phyloP scores from a whole-genome alignment of 2,113 vertebrate genomes.

The Cnemophilus loriae region DNA sequence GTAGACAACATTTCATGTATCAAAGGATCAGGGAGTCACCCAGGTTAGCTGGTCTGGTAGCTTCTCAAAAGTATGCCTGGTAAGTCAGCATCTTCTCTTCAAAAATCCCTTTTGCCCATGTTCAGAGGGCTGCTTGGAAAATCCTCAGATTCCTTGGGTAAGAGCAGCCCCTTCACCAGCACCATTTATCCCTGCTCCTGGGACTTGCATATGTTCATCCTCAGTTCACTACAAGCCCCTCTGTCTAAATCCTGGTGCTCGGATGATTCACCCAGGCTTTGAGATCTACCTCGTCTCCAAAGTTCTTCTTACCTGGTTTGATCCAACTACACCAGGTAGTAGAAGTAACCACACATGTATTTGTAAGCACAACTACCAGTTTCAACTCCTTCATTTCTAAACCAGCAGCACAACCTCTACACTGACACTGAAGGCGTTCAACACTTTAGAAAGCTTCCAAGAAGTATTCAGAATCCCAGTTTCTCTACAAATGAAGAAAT shows the following conservation, averaged over 20 bases:
- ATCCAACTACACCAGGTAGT: neutral
- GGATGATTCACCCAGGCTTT: neutral
- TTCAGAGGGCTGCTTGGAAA: neutral
- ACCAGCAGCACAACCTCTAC: neutral
- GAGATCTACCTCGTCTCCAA: neutral
- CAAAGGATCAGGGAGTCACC: neutral
- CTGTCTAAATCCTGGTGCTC: neutral
- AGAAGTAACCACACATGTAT: neutral
- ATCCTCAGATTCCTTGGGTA: neutral
- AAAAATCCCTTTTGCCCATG: neutral
- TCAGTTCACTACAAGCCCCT: neutral
- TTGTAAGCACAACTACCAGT: neutral
- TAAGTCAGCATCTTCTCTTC: neutral
- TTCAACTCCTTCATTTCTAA: neutral
- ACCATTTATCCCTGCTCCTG: neutral
- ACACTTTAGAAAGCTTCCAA: neutral
- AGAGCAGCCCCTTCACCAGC: neutral
- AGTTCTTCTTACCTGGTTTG: neutral
- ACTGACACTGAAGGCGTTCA: neutral
- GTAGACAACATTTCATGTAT: neutral
- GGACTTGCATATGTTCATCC: neutral
- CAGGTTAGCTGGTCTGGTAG: neutral
- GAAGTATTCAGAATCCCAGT: neutral
- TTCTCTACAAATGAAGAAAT: neutral
- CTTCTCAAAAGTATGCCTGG: neutral